Base-by-base conservation (phyloP, 2,888 invertebrate genomes). In the Melinopterus prodromus region DNA sequence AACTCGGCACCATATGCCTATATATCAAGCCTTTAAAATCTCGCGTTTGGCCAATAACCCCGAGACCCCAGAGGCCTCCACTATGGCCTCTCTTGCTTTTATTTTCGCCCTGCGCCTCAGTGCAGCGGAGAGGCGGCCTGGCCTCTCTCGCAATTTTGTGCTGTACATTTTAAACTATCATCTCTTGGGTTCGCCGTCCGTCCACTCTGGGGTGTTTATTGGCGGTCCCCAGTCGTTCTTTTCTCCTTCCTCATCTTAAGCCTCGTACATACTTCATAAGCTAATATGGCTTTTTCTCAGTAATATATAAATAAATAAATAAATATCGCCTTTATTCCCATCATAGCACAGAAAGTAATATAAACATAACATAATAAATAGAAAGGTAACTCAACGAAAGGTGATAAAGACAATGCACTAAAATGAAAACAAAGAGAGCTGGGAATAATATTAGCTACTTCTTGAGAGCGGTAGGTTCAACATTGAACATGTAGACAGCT, bases 21-120 rank as follows among this genome's bases (percentile, higher is more conserved):
- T 85, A 84, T 85, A 86, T 85, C 85, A 84, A 84, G 84, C 80
- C 84, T 85, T 83, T 85, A 86, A 85, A 86, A 85, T 85, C 84
- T 83, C 80, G 81, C 80, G 83, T 82, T 84, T 85, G 85, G 84
- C 83, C 85, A 84, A 84, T 85, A 85, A 85, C 84, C 84, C 82
- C 82, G 82, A 82, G 53, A 53, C 53, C 53, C 53, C 53, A 53
- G 53, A 53, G 53, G 53, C 83, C 82, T 81, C 78, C 78, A 75
- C 75, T 77, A 69, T 78, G 80, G 53, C 53, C 53, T 53, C 53
- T 53, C 53, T 53, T 53, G 53, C 53, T 53, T 53, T 53, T 53
- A 53, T 53, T 53, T 78, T 78, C 76, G 76, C 76, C 70, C 78
- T 72, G 71, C 78, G 79, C 80, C 53, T 7, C 53, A 7, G 16